Base-by-base conservation (phyloP, 1,140 invertebrate genomes). In the Drosophila ohnishii region DNA sequence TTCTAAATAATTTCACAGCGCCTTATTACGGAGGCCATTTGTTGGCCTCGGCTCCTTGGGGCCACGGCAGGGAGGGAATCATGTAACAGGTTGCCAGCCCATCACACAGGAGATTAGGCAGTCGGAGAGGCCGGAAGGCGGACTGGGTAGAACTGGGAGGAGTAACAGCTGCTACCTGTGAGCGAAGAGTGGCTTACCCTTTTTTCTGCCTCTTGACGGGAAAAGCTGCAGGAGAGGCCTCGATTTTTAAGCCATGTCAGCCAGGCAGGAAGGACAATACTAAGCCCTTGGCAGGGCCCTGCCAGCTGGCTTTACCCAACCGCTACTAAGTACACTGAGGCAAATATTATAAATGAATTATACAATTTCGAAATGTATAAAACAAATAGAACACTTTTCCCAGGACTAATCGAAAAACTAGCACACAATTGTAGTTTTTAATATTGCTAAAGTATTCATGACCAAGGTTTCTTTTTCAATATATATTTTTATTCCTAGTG, bases 201-300 rank as follows among this genome's bases (percentile, higher is more conserved):
- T 86, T 86, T 82, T 25, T 35, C 58, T 25, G 44, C 25, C 69
- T 45, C 58, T 59, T 60, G 62, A 64, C 32, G 42, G 74, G 16
- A 34, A 69, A 40, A 44, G 55, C 45, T 55, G 37, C 13, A 35
- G 75, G 34, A 61, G 56, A 74, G 76, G 61, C 74, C 82, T 81
- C 66, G 75, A 85, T 81, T 85, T 81, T 80, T 85, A 85, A 85
- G 81, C 82, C 82, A 75, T 78, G 83, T 85, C 82, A 86, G 83
- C 65, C 80, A 75, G 80, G 48, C 71, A 57, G 59, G 72, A 74
- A 65, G 71, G 73, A 75, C 73, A 75, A 61, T 50, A 75, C 61
- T 75, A 76, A 75, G 72, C 73, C 56, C 71, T 67, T 35, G 39
- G 55, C 32, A 40, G 13, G 37, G 14, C 32, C 42, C 34, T 47